A percentile compares a stretch with the other conserved stretches of the same genome.
phyloP scores from a whole-genome alignment of 2,113 vertebrate species.

The Hyla sarda region DNA sequence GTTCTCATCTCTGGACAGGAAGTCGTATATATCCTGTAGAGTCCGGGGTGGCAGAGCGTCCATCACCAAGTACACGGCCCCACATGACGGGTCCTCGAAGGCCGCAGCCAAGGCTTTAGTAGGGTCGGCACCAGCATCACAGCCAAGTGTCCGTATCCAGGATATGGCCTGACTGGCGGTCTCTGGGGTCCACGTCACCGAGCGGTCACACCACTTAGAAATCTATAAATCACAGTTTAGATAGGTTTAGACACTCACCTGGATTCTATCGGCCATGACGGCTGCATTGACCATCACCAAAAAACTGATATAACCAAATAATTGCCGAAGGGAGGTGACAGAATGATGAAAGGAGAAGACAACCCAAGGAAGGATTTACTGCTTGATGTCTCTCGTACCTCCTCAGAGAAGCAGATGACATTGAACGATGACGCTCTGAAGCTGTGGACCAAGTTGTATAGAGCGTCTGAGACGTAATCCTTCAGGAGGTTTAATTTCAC shows the following conservation, averaged over 20 bases:
- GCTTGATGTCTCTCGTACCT: conserved; percentile 50
- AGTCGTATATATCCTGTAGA: not conserved
- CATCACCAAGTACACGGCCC: not conserved
- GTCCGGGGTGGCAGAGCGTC: not conserved
- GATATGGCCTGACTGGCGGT: conserved; percentile 7
- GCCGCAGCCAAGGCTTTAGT: conserved; percentile 3
- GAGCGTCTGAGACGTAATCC: conserved; percentile 32
- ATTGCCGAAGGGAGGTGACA: no score
- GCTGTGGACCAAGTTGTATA: conserved; percentile 17
- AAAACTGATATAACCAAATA: no score
- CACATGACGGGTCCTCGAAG: not conserved
- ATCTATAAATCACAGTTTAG: conserved; percentile 28
- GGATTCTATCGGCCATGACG: no score
- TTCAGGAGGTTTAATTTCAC: conserved; percentile 19
- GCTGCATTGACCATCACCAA: no score
- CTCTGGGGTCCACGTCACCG: not conserved
- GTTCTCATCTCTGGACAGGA: not conserved
- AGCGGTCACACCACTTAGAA: not conserved
- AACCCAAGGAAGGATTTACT: no score
- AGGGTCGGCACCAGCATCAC: accelerated
- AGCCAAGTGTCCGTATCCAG: conserved; percentile 14
- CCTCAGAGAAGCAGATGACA: conserved; percentile 9
- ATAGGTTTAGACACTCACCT: not conserved
- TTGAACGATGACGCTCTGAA: conserved; percentile 27
- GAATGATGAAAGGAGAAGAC: no score